Evolutionary conservation across 2,888 invertebrate genomes (phyloP).

Genomic region (Tiphia femorata): DNA sequence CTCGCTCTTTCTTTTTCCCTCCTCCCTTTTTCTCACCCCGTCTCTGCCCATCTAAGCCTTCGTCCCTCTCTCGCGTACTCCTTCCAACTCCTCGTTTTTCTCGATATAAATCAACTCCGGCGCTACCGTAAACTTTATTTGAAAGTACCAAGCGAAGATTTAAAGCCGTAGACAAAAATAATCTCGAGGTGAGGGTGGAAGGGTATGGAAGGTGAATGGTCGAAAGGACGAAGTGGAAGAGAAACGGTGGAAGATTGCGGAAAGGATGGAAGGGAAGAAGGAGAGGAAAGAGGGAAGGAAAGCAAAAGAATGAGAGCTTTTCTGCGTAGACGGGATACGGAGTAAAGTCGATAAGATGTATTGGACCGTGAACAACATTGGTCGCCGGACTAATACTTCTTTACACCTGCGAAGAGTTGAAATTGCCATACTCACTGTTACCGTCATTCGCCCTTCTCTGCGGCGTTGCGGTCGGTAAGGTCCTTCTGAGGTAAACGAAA

Average conservation of each 20-base stretch:
- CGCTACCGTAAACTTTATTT: constrained; percentile 59
- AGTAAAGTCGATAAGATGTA: constrained; percentile 56
- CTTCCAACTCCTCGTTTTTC: constrained; percentile 32
- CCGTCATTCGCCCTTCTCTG: constrained; percentile 19
- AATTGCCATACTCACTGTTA: constrained; percentile 40
- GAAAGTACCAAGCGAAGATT: constrained; percentile 55
- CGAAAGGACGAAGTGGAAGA: constrained; percentile 20
- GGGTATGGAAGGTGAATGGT: constrained; percentile 27
- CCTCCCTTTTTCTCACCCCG: not conserved
- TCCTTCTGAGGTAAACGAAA: constrained; percentile 34
- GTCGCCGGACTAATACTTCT: constrained; percentile 48
- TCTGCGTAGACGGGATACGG: constrained; percentile 53
- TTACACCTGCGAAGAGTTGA: constrained; percentile 39
- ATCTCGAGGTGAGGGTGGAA: constrained; percentile 39
- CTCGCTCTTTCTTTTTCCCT: constrained; percentile 9
- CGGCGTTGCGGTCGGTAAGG: constrained; percentile 17
- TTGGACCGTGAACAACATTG: constrained; percentile 53
- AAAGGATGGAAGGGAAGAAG: not conserved
- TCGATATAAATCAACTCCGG: constrained; percentile 57
- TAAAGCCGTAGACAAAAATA: constrained; percentile 58
- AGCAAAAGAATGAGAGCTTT: constrained; percentile 43
- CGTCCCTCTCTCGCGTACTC: constrained; percentile 14
- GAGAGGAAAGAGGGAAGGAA: constrained; percentile 1
- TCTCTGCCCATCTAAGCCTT: not conserved
- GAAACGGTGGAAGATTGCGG: constrained; percentile 5